Evolutionary conservation across 2,113 vertebrate species (phyloP), one percentile per base, ranked within the genome.

Genomic region (Abramis brama): DNA sequence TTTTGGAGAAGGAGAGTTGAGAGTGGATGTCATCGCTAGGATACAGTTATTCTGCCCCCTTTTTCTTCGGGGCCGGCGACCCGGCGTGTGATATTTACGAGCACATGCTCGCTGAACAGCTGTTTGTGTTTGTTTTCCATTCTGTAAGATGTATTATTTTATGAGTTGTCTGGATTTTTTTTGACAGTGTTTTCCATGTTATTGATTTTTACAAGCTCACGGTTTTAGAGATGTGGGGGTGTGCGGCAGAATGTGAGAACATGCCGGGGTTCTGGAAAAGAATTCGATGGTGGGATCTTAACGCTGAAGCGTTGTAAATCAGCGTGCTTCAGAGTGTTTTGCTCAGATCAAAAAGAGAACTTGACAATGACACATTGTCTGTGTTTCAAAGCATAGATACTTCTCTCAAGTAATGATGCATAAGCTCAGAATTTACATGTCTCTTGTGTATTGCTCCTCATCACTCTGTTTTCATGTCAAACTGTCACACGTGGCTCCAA

Each of bases 81-180:
- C 55, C 36, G 52, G 13, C 9, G 55, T 62, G 57, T 76, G 71
- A 76, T 87, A 57, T 89, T 89, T 89, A 89, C 70, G 78, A 87
- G 79, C 82, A 83, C 78, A 89, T 52, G 83, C 62, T 82, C 30
- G 45, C 33, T 73, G 81, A 84, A 64, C 76, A 84, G 86, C 78
- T 89, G 85, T 82, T 83, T 85, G 77, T 84, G 79, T 88, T 85
- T 88, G 87, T 86, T 83, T 50, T 73, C 57, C 82, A 73, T 71
- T 83, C 36, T 73, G 47, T 73, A 83, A 73, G 52, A 83, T 83
- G 50, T 83, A 68, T 71, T 83, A 47, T 83, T 83, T 83, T 83
- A 83, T 83, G 68, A 83, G 64, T 83, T 73, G 82, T 59, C 82
- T 71, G 68, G 82, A 57, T 73, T 83, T 52, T 43, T 83, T 73